A percentile compares a stretch with the other conserved stretches of the same genome.
Evolutionary conservation across 2,113 vertebrate species (phyloP).

Genomic region (Phodopus roborovskii): DNA sequence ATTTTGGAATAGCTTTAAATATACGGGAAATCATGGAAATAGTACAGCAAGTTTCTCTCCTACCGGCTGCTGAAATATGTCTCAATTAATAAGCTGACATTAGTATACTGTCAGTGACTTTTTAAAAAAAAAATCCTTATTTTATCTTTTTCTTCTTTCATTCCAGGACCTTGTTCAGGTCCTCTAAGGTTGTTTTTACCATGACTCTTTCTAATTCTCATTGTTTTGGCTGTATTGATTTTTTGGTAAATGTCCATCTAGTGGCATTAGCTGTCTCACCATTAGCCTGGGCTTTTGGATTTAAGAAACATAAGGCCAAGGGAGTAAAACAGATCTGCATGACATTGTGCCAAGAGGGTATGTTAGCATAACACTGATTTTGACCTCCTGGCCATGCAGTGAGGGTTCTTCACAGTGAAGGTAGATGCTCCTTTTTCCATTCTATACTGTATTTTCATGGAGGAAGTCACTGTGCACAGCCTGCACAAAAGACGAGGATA

Average conservation of each 20-base stretch:
- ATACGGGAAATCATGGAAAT: neutral
- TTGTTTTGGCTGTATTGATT: neutral
- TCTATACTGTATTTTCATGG: neutral
- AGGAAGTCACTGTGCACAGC: rapidly evolving
- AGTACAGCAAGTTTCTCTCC: neutral
- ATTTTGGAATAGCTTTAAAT: neutral
- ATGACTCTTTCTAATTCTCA: neutral
- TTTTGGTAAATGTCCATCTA: neutral
- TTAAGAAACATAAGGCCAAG: rapidly evolving
- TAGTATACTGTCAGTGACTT: neutral
- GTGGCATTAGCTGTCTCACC: neutral
- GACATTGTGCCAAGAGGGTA: rapidly evolving
- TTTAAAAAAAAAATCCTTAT: neutral
- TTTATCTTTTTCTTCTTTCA: neutral
- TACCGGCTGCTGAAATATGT: neutral
- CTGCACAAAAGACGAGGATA: neutral
- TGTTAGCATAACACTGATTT: neutral
- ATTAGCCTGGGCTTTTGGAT: too few species aligned
- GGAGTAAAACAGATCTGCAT: neutral
- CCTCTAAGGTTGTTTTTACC: neutral
- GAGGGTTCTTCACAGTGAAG: neutral
- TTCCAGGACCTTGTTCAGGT: neutral
- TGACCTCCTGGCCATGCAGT: too few species aligned
- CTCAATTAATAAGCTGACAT: neutral
- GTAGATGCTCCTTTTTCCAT: rapidly evolving